Evolutionary conservation across 1,140 invertebrate species (phyloP), one percentile per base, ranked within the genome.

Genomic region (Lethrus apterus): DNA sequence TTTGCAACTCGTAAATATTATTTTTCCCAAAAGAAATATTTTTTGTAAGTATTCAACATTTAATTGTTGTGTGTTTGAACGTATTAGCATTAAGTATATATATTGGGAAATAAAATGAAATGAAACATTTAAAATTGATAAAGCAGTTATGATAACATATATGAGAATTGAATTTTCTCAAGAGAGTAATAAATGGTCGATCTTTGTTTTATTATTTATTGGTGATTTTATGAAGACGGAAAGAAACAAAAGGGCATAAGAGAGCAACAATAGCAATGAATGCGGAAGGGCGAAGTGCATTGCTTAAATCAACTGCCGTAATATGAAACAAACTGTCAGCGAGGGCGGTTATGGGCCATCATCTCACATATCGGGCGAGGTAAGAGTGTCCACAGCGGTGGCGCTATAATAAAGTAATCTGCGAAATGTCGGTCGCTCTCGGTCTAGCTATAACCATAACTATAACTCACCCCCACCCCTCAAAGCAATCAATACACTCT

Each of bases 331-430:
- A 62, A 63, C 59, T 58, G 57, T 59, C 56, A 52, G 48, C 53
- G 32, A 54, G 57, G 57, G 56, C 55, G 55, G 54, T 62, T 62
- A 62, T 58, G 57, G 59, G 46, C 60, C 49, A 64, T 64, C 62
- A 61, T 64, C 55, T 57, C 55, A 58, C 57, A 60, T 61, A 57
- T 58, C 46, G 54, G n/a, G 48, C 51, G 58, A 62, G 58, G 60
- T 62, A 60, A 58, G 59, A 53, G 50, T 55, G 56, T 55, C 54
- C 54, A 31, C 46, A 47, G 50, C 44, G 47, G 55, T 45, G 52
- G 55, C 46, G 53, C 60, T 58, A 64, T 64, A 64, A 64, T 64
- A 64, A 62, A 64, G 62, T 60, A 64, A 64, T 64, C 60, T 63
- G 35, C 51, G 53, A 62, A 64, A 51, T 51, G 57, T 60, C 41